A percentile compares a stretch with the other conserved stretches of the same genome.
Conservation (phyloP, 1,140 invertebrate species). For the Latrodectus geometricus region DNA sequence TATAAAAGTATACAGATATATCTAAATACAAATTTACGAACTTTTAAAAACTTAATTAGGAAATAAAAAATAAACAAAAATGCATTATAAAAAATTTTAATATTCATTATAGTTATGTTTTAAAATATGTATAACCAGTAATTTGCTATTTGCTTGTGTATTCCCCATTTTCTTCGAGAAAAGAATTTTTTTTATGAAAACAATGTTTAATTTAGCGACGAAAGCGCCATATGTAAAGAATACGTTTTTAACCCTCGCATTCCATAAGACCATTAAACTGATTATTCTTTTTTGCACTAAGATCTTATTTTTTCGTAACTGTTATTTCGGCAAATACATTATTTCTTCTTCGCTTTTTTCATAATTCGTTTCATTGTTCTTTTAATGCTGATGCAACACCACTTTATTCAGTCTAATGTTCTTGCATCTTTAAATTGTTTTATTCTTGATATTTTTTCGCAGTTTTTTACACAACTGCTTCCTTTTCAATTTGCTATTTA, state of each 20-base stretch:
- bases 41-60: too few relatives aligned
- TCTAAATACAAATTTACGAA: too few relatives aligned
- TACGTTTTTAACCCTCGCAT: neutral
- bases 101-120: too few relatives aligned
- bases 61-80: too few relatives aligned
- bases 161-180: neutral
- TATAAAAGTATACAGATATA: too few relatives aligned
- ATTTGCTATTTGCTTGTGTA: too few relatives aligned
- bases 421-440: neutral
- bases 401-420: slow-evolving; percentile 14
- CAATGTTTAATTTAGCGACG: neutral
- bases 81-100: too few relatives aligned
- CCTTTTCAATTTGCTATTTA: neutral
- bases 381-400: slow-evolving; percentile 1
- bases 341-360: neutral
- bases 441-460: too few relatives aligned
- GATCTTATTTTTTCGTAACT: neutral
- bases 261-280: neutral
- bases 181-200: neutral
- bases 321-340: neutral
- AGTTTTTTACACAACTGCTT: too few relatives aligned
- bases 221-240: neutral
- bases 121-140: too few relatives aligned
- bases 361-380: neutral
- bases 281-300: slow-evolving; percentile 3